phyloP scores from a whole-genome alignment of 1,140 invertebrate genomes.

The Pseudachorutes palmiensis region DNA sequence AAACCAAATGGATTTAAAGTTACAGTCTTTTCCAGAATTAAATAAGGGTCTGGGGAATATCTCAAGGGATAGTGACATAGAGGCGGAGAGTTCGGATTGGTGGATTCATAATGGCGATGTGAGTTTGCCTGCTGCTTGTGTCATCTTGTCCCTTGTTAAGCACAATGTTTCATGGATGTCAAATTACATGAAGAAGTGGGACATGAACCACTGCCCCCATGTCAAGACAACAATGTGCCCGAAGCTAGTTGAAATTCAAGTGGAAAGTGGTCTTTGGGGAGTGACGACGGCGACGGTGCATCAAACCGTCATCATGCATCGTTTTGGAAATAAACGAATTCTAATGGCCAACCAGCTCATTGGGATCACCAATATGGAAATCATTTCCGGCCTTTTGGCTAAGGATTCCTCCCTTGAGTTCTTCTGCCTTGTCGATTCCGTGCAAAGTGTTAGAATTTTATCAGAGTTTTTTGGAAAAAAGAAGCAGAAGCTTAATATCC shows the following conservation, averaged over 20 bases:
- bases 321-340: constrained; percentile 18
- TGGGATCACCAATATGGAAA: constrained; percentile 33
- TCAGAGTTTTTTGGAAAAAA: constrained; percentile 26
- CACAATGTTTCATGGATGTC: constrained; percentile 27
- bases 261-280: constrained; percentile 19
- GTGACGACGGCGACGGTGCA: constrained; percentile 27
- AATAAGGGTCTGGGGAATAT: neutral
- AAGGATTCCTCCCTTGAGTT: constrained; percentile 28
- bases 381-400: constrained; percentile 23
- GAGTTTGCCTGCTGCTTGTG: constrained; percentile 22
- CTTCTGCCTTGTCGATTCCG: constrained; percentile 30
- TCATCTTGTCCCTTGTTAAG: constrained; percentile 9
- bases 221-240: constrained; percentile 36
- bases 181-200: constrained; percentile 24
- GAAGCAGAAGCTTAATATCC: constrained; percentile 23
- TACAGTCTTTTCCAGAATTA: neutral
- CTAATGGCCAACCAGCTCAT: constrained; percentile 34
- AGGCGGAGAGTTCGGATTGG: neutral
- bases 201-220: constrained; percentile 22
- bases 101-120: constrained; percentile 24
- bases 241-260: constrained; percentile 22
- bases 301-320: constrained; percentile 23
- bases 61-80: neutral
- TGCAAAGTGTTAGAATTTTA: constrained; percentile 19
- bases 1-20: too few species aligned